Evolutionary conservation across 2,113 vertebrate species (phyloP).

Genomic region (Orycteropus afer): DNA sequence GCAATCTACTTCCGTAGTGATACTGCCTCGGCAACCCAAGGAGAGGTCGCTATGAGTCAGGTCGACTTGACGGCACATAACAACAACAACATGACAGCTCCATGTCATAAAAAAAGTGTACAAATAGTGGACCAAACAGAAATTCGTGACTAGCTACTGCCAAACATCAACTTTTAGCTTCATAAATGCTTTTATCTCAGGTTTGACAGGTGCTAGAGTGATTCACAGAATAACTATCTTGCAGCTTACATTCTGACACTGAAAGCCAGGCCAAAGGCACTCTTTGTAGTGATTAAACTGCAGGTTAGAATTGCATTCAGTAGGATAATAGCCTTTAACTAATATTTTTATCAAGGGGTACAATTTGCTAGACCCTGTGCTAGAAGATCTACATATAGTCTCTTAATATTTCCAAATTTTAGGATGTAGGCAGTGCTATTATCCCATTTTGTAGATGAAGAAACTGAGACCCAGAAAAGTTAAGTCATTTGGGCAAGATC

Average conservation of each 20-base stretch:
- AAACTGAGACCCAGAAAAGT: not conserved
- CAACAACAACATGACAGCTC: no score
- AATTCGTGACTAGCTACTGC: not conserved
- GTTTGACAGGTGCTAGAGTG: not conserved
- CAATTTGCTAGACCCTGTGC: not conserved
- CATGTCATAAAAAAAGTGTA: not conserved
- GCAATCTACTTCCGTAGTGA: no score
- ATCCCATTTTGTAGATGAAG: not conserved
- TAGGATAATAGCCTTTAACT: not conserved
- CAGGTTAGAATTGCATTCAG: not conserved
- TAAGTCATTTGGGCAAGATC: not conserved
- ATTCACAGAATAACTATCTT: not conserved
- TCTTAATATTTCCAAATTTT: constrained; percentile 10
- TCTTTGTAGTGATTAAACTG: not conserved
- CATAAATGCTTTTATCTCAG: not conserved
- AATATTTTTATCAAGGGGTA: not conserved
- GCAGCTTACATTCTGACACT: not conserved
- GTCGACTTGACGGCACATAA: no score
- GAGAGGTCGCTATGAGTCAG: no score
- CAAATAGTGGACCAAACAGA: not conserved
- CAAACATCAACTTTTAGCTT: not conserved
- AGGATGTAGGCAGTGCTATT: not conserved
- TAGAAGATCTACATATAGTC: not conserved
- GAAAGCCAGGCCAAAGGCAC: not conserved
- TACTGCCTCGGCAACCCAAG: no score